Evolutionary conservation across 1,140 invertebrate genomes (phyloP), one percentile per base, ranked within the genome.

Genomic region (Tribolium castaneum): DNA sequence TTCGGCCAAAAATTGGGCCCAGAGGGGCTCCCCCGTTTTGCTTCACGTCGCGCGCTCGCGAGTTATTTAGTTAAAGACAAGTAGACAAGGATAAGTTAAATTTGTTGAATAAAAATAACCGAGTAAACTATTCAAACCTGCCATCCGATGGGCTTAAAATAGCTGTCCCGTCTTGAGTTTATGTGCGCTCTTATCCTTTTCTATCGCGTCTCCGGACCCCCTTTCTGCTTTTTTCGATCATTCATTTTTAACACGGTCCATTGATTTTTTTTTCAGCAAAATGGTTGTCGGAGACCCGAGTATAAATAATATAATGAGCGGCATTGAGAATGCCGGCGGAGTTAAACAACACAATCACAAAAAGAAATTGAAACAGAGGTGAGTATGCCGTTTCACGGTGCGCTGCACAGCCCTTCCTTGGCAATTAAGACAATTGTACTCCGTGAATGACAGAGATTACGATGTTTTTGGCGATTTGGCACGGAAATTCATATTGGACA

Each of bases 301-400:
- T 83, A 92, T 94, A 81, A 92, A 94, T 86, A 94, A 94, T 86
- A 95, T 95, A 81, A 96, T 95, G 92, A 92, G 94, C 77, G 94
- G 94, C 49, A 93, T 95, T 87, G 94, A 95, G 88, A 94, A 93
- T 87, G 94, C 94, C 0, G 93, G 92, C 13, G 93, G 93, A 78
- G 93, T 95, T 72, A 90, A 93, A 73, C 90, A 95, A 52, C 93
- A 95, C 86, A 94, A 94, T 87, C 93, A 95, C 86, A 91, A 93
- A 81, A 89, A 93, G 81, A 93, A 95, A 87, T 88, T 95, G 73
- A 94, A 94, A 85, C 93, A 95, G 87, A 93, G 94, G 93, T 94
- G 89, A 86, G 79, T 75, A 74, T 19, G 52, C 16, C 9, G 14
- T 45, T 77, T 77, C 62, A 54, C 35, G 35, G 39, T 54, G 1